phyloP scores from a whole-genome alignment of 2,113 vertebrate genomes.

The Arothron firmamentum region DNA sequence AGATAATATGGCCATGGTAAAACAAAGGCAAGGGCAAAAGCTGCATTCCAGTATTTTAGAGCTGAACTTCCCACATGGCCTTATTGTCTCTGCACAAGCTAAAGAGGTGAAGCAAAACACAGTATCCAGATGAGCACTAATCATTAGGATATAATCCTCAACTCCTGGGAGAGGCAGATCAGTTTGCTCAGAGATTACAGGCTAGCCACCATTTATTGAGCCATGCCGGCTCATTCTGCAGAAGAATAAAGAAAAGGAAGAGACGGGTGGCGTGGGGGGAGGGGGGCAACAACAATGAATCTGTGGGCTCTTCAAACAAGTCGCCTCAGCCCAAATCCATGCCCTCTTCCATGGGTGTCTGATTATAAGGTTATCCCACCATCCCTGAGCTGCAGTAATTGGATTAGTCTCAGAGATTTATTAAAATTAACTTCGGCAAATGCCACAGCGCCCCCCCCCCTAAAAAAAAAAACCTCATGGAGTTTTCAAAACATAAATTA shows the following conservation, averaged over 20 bases:
- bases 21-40: conserved; percentile 62
- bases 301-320: conserved; percentile 75
- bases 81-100: conserved; percentile 64
- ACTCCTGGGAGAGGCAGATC: conserved; percentile 69
- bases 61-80: conserved; percentile 49
- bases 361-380: conserved; percentile 80
- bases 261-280: conserved; percentile 61
- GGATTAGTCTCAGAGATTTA: conserved; percentile 83
- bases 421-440: conserved; percentile 77
- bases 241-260: conserved; percentile 70
- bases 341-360: conserved; percentile 73
- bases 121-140: conserved; percentile 74
- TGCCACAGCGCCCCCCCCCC: conserved; percentile 46
- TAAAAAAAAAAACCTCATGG: conserved; percentile 54
- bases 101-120: conserved; percentile 69
- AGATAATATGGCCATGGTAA: conserved; percentile 43
- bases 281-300: conserved; percentile 75
- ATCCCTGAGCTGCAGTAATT: conserved; percentile 76
- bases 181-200: conserved; percentile 76
- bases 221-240: conserved; percentile 67
- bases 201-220: conserved; percentile 70
- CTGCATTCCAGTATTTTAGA: conserved; percentile 50
- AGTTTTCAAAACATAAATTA: conserved; percentile 67
- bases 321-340: conserved; percentile 69
- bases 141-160: conserved; percentile 79